These are phyloP conservation scores for Hephaestus fuliginosus DNA, from an alignment of 2,797 vertebrate genomes.

Conservation along the genomic window DNA sequence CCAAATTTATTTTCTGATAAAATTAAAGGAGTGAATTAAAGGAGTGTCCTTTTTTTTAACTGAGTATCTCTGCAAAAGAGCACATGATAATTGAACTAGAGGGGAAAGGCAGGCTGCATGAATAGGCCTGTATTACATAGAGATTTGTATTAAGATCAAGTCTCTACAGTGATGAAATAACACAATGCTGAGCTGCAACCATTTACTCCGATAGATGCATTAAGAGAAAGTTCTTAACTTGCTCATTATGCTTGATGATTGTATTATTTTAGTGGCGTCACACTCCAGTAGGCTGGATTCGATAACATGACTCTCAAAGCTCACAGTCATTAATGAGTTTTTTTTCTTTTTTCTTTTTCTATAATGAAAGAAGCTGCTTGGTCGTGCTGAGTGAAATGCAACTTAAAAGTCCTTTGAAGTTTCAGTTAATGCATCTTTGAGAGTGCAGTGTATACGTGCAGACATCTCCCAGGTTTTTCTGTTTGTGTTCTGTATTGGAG, in stretches of 20 bases:
- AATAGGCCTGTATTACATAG: conserved; percentile 79
- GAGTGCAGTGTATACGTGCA: background rate
- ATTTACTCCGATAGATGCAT: conserved; percentile 68
- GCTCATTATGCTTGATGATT: conserved; percentile 80
- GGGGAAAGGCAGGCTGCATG: conserved; percentile 67
- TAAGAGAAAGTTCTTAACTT: conserved; percentile 77
- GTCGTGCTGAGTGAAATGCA: conserved; percentile 54
- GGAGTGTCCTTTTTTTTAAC: conserved; percentile 68
- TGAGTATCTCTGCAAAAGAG: conserved; percentile 77
- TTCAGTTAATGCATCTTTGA: conserved; percentile 15
- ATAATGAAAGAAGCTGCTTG: conserved; percentile 45
- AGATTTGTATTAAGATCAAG: conserved; percentile 85
- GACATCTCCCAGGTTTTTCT: conserved; percentile 8
- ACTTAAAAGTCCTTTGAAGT: conserved; percentile 44
- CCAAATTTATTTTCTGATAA: conserved; percentile 73
- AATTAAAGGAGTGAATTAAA: conserved; percentile 61
- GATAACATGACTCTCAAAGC: conserved; percentile 71
- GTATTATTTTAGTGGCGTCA: conserved; percentile 80
- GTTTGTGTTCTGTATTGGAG: background rate
- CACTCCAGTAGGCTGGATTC: conserved; percentile 67
- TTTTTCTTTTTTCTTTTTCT: conserved; percentile 12
- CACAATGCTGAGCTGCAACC: conserved; percentile 77
- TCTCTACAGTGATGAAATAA: conserved; percentile 70
- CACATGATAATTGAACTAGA: conserved; percentile 77
- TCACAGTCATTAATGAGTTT: conserved; percentile 68